Base-by-base conservation (phyloP, 2,113 vertebrate species). In the Holacanthus passer region DNA sequence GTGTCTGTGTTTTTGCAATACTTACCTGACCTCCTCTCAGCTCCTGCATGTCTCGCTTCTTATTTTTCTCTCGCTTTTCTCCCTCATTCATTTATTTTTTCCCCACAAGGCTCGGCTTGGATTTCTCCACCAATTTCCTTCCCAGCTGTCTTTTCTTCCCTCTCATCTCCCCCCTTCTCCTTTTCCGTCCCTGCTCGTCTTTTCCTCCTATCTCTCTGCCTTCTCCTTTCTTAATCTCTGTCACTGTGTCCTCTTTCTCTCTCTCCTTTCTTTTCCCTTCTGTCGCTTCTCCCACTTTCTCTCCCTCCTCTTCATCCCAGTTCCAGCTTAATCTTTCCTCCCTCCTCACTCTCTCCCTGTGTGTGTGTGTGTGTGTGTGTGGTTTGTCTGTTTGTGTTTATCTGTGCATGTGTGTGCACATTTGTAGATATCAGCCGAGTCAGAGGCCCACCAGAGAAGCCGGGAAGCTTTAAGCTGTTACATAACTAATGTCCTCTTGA, bases 401-500 rank as follows among this genome's bases (percentile, higher is more conserved):
- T 71, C 17, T 37, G 66, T 81, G 75, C 45, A 17, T 63, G 50
- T 76, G 58, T 37, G 29, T 75, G 65, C 20, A 39, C 24, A 48
- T 67, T 69, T 37, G 67, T 35, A 31, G 78, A 84, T 84, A 76
- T 83, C 35, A 35, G 52, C 47, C 11, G 65, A 43, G 80, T 80
- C 68, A 59, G 62, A 81, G 65, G 82, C 81, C 87, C 89, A 89
- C 77, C 85, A 79, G 77, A 83, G 73, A 37, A 88, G 67, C 83
- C 8, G 20, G 68, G 22, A 81, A 82, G 87, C 85, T 87, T 89
- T 85, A 89, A 88, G 66, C 82, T 77, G 63, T 93, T 90, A 88
- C 65, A 56, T 93, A 93, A 93, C 88, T 88, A 89, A 83, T 56
- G 79, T 89, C 89, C 91, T 87, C 84, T 90, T 89, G 88, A 91